Evolutionary conservation across 2,113 vertebrate genomes (phyloP), one percentile per base, ranked within the genome.

Genomic region (Etheostoma spectabile): DNA sequence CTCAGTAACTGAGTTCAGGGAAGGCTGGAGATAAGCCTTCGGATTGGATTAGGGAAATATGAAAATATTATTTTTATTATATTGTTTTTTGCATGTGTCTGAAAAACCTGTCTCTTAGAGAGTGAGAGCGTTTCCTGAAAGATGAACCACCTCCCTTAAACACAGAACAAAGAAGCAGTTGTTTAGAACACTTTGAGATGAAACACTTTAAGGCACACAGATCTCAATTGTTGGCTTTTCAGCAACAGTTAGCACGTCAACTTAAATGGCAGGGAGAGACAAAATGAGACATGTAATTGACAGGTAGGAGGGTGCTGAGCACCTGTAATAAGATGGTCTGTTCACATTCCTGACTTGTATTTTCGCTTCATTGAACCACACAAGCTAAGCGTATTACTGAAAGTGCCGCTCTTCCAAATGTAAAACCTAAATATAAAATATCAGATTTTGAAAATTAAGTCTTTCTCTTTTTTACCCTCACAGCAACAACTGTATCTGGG

Each of bases 401-500:
- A 71, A 57, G 6, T 46, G 56, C 24, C 3, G 14, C 59, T 24
- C 55, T 59, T 15, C 21, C 16, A 67, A 6, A 52, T 7, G 10
- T 63, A 49, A 77, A 56, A 79, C 2, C 27, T 15, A 48, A 49
- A 65, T 5, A 42, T 72, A 10, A 76, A 59, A 33, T 61, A 55
- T 48, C 3, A 51, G 33, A 49, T 12, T 57, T 21, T 24, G 7
- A 77, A 24, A 21, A 30, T 16, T 8, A 0, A 46, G 3, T 30
- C 13, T 68, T 24, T 88, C 42, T 80, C 21, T 67, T 14, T 59
- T 61, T 55, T 78, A 14, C 22, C 45, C 52, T 79, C 78, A 91
- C 92, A 99, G 98, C 98, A 99, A 98, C 97, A 99, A 59, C 95
- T 99, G 18, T 99, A 99, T 83, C 86, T 99, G 48, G 98, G 98